Base-by-base conservation (phyloP, 2,113 vertebrate genomes). In the Oreamnos americanus region DNA sequence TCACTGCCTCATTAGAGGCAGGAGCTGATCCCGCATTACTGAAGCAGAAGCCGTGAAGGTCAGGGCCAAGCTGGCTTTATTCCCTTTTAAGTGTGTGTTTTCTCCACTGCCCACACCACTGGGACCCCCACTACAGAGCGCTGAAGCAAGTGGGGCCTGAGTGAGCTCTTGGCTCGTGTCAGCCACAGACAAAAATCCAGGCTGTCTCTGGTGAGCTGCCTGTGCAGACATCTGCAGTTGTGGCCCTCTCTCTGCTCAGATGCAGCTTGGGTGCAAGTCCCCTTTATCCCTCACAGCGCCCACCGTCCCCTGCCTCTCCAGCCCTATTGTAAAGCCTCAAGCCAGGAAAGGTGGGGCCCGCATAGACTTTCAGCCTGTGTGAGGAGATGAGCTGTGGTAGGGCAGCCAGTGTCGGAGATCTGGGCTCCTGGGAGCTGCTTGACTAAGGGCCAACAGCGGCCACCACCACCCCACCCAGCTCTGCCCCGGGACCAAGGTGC, bases 291-390 rank as follows among this genome's bases (percentile, higher is more conserved):
- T 43, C 71, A 43, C 3, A 4, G 71, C 0, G 6, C 25, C 39
- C 71, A 26, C 23, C 1, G 1, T 6, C 39, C 12, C 36, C 71
- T 43, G 71, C 12, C 71, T 76, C 21, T 25, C 36, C 36, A 43
- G 71, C 71, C 71, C 36, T 7, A 3, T 3, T 43, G 71, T 26
- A 12, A 7, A 43, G 71, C 36, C 71, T 76, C 71, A 2, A 71
- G 64, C 23, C 3, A 7, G 1, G 23, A 2, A 23, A 14, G 39
- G 36, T 2, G 36, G 67, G 71, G 71, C 36, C 71, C 6, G 21
- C 11, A 3, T 4, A 14, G 71, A 13, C 71, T 76, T 13, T 1
- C 12, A 1, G 11, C 36, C 11, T 2, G 39, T 4, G 7, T 7
- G 3, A 25, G 67, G 67, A 64, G 71, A 26, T 14, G 23, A 43